phyloP scores from a whole-genome alignment of 2,113 vertebrate species.

The Chiloscyllium plagiosum region DNA sequence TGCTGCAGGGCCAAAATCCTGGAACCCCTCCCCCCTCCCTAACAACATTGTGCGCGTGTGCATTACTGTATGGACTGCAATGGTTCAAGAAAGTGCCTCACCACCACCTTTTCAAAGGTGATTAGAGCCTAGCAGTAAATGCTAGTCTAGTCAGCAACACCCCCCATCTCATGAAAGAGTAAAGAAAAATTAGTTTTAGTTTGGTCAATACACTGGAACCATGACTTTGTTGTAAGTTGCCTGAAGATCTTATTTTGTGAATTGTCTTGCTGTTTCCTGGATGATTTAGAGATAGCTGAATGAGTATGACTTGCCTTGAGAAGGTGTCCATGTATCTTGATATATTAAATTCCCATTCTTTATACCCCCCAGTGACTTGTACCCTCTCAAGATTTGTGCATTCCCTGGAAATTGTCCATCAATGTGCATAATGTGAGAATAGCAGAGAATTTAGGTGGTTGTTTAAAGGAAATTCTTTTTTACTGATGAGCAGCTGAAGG shows the following conservation, averaged over 20 bases:
- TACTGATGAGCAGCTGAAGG: neutral
- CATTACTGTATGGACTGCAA: too few species aligned
- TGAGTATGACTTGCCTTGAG: neutral
- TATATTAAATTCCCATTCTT: neutral
- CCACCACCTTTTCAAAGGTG: too few species aligned
- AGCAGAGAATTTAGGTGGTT: neutral
- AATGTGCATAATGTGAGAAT: neutral
- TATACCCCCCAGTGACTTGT: neutral
- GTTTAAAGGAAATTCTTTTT: neutral
- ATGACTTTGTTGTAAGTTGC: too few species aligned
- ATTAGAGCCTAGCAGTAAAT: too few species aligned
- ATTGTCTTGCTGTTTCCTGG: neutral
- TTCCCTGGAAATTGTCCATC: neutral
- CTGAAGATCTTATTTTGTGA: neutral
- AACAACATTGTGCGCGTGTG: too few species aligned
- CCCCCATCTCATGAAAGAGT: too few species aligned
- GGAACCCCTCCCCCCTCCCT: too few species aligned
- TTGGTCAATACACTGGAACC: too few species aligned
- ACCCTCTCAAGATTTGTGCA: neutral
- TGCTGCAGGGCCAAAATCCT: too few species aligned
- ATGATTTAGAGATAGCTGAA: neutral
- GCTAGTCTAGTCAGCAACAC: too few species aligned
- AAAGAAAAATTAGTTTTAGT: too few species aligned
- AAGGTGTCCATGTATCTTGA: neutral
- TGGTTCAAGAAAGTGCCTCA: too few species aligned